A percentile compares a stretch with the other conserved stretches of the same genome.
phyloP scores from a whole-genome alignment of 2,888 invertebrate species.

The Eupithecia vulgata region DNA sequence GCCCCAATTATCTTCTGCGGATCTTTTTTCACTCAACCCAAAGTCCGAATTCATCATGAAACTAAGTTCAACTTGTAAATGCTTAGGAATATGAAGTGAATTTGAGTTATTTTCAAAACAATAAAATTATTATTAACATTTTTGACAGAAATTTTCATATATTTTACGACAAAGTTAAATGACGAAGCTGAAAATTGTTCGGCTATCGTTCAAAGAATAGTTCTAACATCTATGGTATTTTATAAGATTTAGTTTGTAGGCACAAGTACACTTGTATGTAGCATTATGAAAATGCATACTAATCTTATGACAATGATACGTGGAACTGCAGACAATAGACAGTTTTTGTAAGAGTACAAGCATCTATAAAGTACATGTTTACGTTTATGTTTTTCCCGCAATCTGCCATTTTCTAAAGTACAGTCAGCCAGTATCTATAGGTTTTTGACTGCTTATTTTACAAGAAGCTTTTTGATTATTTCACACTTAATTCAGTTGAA shows the following conservation, averaged over 20 bases:
- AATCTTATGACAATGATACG: constrained; percentile 22
- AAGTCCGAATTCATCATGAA: neutral
- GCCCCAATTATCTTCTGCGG: neutral
- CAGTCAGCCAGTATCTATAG: neutral
- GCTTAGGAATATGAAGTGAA: no score
- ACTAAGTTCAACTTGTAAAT: neutral
- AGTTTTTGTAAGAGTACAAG: constrained; percentile 16
- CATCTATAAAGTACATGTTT: constrained; percentile 14
- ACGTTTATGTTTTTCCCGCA: constrained; percentile 20
- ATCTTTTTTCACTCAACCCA: neutral
- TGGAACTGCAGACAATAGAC: constrained; percentile 30
- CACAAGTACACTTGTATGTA: neutral
- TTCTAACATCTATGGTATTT: neutral
- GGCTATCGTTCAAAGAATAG: no score
- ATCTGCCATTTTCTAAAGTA: constrained; percentile 30
- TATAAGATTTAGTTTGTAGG: neutral
- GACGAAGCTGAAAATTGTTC: no score
- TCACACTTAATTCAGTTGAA: no score
- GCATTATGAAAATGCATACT: constrained; percentile 20
- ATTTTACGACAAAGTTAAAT: no score
- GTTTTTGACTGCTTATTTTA: neutral
- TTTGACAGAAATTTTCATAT: no score
- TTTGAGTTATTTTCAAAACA: no score
- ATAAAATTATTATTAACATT: no score
- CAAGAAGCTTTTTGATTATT: no score